phyloP scores from a whole-genome alignment of 2,113 vertebrate genomes.

The Cryptotis parvus region DNA sequence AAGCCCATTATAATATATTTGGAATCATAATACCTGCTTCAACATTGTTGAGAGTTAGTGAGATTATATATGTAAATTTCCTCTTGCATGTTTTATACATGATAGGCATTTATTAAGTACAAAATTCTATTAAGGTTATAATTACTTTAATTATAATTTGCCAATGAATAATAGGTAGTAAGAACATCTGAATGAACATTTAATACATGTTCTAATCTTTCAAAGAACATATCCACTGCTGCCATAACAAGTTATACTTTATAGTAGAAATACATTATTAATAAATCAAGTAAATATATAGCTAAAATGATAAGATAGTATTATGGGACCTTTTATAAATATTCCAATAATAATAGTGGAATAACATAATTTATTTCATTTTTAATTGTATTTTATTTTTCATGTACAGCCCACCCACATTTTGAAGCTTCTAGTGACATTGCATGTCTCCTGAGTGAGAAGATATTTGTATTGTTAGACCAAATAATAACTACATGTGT shows the following conservation, averaged over 20 bases:
- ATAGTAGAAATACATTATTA: constrained; percentile 39
- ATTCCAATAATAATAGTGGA: not conserved
- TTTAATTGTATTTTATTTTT: constrained; percentile 25
- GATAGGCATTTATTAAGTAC: constrained; percentile 44
- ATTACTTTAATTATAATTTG: constrained; percentile 54
- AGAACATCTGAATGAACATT: not conserved
- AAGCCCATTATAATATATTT: not conserved
- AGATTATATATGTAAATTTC: constrained; percentile 15
- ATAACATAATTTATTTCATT: not conserved
- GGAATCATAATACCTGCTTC: not conserved
- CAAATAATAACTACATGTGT: not conserved
- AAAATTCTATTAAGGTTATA: constrained; percentile 48
- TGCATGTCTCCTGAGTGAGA: not conserved
- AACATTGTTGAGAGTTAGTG: constrained; percentile 9
- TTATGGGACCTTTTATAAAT: not conserved
- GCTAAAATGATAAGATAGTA: not conserved
- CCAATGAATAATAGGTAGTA: constrained; percentile 52
- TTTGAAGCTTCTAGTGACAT: not conserved
- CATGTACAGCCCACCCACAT: not conserved
- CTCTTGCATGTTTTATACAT: constrained; percentile 35
- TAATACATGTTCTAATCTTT: constrained; percentile 20
- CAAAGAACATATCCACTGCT: constrained; percentile 18
- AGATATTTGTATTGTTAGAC: not conserved
- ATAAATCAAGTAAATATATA: constrained; percentile 26
- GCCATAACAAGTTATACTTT: constrained; percentile 26